These are phyloP conservation scores for Tragopan temminckii DNA, from an alignment of 2,797 vertebrate species.

Conservation along the genomic window DNA sequence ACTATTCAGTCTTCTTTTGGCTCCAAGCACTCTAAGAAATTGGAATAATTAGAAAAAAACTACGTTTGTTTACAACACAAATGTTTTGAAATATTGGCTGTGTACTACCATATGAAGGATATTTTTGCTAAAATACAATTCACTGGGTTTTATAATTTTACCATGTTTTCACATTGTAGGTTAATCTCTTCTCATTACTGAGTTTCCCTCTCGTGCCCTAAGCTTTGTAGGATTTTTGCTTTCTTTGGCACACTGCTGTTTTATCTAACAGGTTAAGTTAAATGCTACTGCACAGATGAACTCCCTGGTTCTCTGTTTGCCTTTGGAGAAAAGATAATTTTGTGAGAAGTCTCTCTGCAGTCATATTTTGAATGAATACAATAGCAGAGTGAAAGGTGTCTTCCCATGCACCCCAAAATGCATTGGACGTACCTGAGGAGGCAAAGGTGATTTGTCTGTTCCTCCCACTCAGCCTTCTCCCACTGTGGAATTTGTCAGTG, in stretches of 20 bases:
- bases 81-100: background rate
- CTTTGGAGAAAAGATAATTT: background rate
- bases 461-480: accelerated
- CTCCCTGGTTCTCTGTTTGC: background rate
- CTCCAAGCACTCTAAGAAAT: background rate
- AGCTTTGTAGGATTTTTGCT: background rate
- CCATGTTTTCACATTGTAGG: background rate
- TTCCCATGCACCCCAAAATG: accelerated
- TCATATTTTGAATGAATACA: background rate
- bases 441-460: background rate
- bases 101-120: accelerated
- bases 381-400: background rate
- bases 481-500: background rate
- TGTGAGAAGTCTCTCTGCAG: background rate
- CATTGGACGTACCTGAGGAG: accelerated
- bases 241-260: background rate
- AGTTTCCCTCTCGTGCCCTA: background rate
- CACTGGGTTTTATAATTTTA: background rate
- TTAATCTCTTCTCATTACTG: background rate
- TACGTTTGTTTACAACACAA: background rate
- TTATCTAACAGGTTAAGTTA: background rate
- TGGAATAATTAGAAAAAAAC: background rate
- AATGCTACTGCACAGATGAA: background rate
- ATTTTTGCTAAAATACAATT: background rate
- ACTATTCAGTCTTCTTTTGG: background rate